These are phyloP conservation scores for Papilio dardanus DNA, from an alignment of 1,140 invertebrate species.

Conservation along the genomic window DNA sequence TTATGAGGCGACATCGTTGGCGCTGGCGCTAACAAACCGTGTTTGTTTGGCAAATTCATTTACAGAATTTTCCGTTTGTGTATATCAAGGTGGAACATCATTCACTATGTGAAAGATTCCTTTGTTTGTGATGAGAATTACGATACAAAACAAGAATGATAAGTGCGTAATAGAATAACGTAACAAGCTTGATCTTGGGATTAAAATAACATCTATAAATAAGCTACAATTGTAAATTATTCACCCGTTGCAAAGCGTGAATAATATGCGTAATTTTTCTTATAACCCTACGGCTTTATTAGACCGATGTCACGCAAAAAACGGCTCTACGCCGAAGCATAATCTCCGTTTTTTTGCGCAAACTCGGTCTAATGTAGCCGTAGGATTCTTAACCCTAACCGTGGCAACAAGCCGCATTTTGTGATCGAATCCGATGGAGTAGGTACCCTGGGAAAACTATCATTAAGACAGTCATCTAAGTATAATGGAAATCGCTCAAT, in stretches of 20 bases:
- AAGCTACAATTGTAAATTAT: neutral
- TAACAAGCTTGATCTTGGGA: neutral
- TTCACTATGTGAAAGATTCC: constrained; percentile 25
- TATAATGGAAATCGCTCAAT: constrained; percentile 9
- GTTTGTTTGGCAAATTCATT: constrained; percentile 50
- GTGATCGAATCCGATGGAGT: no score
- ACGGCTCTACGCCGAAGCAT: no score
- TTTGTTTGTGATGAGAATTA: constrained; percentile 28
- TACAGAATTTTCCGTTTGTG: constrained; percentile 51
- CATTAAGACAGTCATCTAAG: neutral
- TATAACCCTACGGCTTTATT: no score
- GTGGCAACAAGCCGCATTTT: neutral
- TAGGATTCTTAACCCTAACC: no score
- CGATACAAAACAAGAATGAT: constrained; percentile 15
- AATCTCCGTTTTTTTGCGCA: no score
- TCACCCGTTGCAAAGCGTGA: no score
- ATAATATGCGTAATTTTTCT: no score
- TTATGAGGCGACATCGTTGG: constrained; percentile 10
- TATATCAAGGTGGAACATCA: neutral
- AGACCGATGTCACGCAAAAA: no score
- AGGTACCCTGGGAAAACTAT: neutral
- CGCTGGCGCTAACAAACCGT: constrained; percentile 38
- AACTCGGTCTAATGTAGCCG: no score
- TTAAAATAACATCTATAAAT: neutral
- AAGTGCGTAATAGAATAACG: constrained; percentile 15